Evolutionary conservation across 2,888 invertebrate genomes (phyloP).

Genomic region (Lycia hirtaria): DNA sequence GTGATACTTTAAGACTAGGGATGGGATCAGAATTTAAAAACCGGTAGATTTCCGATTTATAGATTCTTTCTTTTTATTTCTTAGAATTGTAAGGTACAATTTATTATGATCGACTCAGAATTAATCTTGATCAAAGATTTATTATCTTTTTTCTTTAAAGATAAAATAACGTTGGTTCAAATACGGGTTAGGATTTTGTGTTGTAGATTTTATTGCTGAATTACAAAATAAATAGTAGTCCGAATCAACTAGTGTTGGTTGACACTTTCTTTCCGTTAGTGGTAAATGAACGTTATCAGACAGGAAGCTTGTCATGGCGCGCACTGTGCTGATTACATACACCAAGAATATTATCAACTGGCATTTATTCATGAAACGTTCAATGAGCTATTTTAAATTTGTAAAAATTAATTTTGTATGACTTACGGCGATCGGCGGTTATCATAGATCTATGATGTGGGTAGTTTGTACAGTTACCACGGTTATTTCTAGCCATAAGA

Average conservation of each 20-base stretch:
- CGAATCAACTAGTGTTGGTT: slow-evolving; percentile 1
- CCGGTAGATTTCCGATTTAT: not conserved
- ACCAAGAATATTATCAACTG: not conserved
- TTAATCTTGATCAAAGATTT: too few relatives aligned
- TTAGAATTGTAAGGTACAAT: too few relatives aligned
- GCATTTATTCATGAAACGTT: not conserved
- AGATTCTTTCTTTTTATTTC: too few relatives aligned
- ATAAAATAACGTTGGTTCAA: too few relatives aligned
- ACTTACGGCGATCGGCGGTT: too few relatives aligned
- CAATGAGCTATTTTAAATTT: not conserved
- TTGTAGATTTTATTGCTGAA: not conserved
- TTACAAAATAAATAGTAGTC: not conserved
- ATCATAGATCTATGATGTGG: too few relatives aligned
- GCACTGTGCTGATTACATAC: slow-evolving; percentile 17
- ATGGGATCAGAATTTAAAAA: not conserved
- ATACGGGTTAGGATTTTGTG: not conserved
- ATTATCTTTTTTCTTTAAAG: too few relatives aligned
- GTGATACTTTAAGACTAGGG: too few relatives aligned
- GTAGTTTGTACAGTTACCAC: too few relatives aligned
- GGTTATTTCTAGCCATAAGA: too few relatives aligned
- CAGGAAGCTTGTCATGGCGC: slow-evolving; percentile 42
- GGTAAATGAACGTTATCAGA: slow-evolving; percentile 38
- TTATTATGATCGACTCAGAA: too few relatives aligned
- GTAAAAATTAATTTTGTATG: too few relatives aligned
- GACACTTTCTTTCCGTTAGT: slow-evolving; percentile 38